Conservation (phyloP, 2,888 invertebrate genomes). For the Synanthedon myopaeformis region DNA sequence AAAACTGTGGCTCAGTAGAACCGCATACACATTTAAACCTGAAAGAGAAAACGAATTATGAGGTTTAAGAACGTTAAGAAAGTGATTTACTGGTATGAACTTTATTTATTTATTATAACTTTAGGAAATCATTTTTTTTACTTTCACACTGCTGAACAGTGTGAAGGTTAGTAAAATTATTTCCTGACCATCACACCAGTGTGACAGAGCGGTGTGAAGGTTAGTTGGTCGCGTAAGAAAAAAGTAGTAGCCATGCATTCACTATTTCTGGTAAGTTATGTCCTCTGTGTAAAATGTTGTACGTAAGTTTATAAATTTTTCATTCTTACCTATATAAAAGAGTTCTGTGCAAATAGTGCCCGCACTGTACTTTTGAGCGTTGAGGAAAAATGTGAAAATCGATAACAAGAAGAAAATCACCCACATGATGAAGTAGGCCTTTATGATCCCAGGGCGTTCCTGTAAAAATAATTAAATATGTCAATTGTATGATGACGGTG, state of each 20-base stretch:
- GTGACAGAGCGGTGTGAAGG: too few species aligned
- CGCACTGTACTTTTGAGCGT: slow-evolving; percentile 23
- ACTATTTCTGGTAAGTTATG: neutral
- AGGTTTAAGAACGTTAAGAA: neutral
- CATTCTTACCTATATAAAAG: slow-evolving; percentile 39
- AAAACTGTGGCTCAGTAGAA: slow-evolving; percentile 42
- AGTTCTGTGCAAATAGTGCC: slow-evolving; percentile 33
- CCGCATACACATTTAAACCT: slow-evolving; percentile 44
- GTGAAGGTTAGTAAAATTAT: too few species aligned
- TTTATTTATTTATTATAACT: too few species aligned
- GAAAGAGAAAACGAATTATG: slow-evolving; percentile 11
- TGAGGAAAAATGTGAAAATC: slow-evolving; percentile 50
- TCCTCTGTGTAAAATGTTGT: neutral
- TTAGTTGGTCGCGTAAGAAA: too few species aligned
- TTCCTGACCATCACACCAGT: too few species aligned
- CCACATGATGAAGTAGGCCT: slow-evolving; percentile 54
- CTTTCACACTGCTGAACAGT: too few species aligned
- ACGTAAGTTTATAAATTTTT: neutral
- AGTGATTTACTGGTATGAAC: too few species aligned
- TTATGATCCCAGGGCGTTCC: slow-evolving; percentile 45
- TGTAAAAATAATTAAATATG: slow-evolving; percentile 15
- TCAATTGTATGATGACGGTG: too few species aligned
- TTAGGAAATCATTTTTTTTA: too few species aligned
- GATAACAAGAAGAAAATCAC: slow-evolving; percentile 46
- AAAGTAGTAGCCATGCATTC: neutral